Percentiles rank a stretch among this genome's conserved stretches.
phyloP scores from a whole-genome alignment of 64 coral and sea anemone genomes.

The Montipora foliosa region DNA sequence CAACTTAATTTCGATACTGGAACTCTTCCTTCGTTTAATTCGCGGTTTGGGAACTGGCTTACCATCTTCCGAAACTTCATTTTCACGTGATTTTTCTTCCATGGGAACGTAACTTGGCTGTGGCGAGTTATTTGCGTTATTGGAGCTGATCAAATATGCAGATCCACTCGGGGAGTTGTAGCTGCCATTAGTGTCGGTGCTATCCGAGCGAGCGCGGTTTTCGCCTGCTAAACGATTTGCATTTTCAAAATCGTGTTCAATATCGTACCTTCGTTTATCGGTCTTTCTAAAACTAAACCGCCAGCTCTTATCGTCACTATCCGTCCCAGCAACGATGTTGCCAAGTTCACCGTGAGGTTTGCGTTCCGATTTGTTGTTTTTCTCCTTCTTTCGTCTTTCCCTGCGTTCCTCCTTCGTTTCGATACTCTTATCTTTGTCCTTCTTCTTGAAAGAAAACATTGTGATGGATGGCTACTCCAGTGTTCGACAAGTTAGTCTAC shows the following conservation, averaged over 20 bases:
- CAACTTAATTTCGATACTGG: constrained; percentile 76
- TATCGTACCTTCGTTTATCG: constrained; percentile 88
- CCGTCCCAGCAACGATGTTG: constrained; percentile 83
- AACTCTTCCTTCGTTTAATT: constrained; percentile 46
- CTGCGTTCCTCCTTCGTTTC: constrained; percentile 91
- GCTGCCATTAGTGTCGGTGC: constrained; percentile 53
- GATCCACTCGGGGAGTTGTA: constrained; percentile 21
- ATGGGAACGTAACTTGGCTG: constrained; percentile 30
- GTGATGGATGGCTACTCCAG: constrained; percentile 15
- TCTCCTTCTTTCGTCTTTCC: constrained; percentile 88
- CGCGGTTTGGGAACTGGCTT: constrained; percentile 38
- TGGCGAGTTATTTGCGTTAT: neutral
- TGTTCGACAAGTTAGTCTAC: constrained; percentile 19
- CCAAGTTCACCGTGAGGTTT: constrained; percentile 59
- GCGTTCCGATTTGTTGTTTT: constrained; percentile 77
- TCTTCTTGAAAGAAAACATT: constrained; percentile 99
- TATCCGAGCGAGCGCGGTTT: constrained; percentile 63
- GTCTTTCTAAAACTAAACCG: constrained; percentile 87
- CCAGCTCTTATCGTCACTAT: constrained; percentile 51
- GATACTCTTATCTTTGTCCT: constrained; percentile 85
- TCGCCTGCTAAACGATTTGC: constrained; percentile 43
- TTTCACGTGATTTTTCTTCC: constrained; percentile 39
- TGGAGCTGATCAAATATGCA: constrained; percentile 28
- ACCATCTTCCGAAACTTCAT: constrained; percentile 20
- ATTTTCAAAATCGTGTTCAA: constrained; percentile 81